A percentile compares a stretch with the other conserved stretches of the same genome.
Evolutionary conservation across 2,797 vertebrate genomes (phyloP).

Genomic region (Ctenopoma multispine): DNA sequence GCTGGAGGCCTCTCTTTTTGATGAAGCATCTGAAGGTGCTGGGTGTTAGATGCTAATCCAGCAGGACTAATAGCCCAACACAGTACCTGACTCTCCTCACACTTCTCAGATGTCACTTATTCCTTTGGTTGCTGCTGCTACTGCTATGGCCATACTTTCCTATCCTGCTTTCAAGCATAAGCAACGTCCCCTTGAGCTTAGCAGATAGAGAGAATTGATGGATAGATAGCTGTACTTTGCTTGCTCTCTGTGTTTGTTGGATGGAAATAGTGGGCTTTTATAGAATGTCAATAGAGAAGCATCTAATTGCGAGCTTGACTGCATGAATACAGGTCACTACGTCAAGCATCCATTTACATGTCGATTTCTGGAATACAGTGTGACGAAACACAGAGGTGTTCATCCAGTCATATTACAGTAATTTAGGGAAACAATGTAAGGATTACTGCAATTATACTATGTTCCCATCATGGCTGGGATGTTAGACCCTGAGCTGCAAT

Average conservation of each 20-base stretch:
- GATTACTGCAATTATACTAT: slow-evolving; percentile 16
- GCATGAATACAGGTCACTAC: background rate
- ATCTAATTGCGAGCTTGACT: slow-evolving; percentile 44
- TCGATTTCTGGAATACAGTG: slow-evolving; percentile 17
- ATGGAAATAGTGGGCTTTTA: slow-evolving; percentile 14
- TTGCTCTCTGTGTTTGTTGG: slow-evolving; percentile 31
- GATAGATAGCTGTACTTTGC: slow-evolving; percentile 16
- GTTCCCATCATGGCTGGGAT: background rate
- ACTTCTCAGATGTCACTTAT: slow-evolving; percentile 39
- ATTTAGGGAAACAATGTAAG: slow-evolving; percentile 16
- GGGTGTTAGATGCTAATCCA: slow-evolving; percentile 64
- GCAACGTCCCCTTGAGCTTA: slow-evolving; percentile 42
- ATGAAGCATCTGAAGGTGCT: slow-evolving; percentile 50
- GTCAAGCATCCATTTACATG: background rate
- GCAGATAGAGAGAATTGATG: slow-evolving; percentile 51
- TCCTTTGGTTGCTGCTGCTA: slow-evolving; percentile 14
- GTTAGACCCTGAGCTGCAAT: slow-evolving; percentile 19
- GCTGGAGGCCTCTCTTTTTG: slow-evolving; percentile 43
- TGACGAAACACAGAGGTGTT: background rate
- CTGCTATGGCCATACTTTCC: slow-evolving; percentile 25
- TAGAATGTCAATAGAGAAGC: slow-evolving; percentile 26
- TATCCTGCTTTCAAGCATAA: slow-evolving; percentile 24
- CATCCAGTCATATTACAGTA: slow-evolving; percentile 23
- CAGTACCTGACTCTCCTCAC: background rate
- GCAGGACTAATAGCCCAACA: slow-evolving; percentile 47